phyloP scores from a whole-genome alignment of 2,113 vertebrate species.

The Myrmecophaga tridactyla region DNA sequence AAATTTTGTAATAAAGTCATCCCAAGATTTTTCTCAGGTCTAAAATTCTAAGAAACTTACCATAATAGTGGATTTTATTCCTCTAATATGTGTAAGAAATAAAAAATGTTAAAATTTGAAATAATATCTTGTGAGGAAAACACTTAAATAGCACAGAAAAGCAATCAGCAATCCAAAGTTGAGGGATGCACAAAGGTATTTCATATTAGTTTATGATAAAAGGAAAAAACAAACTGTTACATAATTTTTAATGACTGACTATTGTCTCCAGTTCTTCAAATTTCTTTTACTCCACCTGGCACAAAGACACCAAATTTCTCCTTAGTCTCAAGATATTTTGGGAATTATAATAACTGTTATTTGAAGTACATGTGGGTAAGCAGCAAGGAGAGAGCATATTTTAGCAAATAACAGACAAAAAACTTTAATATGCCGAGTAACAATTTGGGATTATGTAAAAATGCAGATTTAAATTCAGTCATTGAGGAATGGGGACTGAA shows the following conservation, averaged over 20 bases:
- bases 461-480: not conserved
- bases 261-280: not conserved
- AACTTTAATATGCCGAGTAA: not conserved
- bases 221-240: not conserved
- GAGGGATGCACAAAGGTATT: not conserved
- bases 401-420: not conserved
- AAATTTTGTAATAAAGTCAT: not conserved
- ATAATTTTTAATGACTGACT: not conserved
- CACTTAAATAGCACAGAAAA: not conserved
- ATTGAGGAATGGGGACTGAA: not conserved
- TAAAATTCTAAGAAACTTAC: not conserved
- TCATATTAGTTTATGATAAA: not conserved
- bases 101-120: not conserved
- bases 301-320: not conserved
- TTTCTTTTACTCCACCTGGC: not conserved
- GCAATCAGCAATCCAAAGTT: not conserved
- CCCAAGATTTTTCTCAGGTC: not conserved
- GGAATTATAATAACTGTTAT: not conserved
- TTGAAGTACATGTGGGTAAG: not conserved
- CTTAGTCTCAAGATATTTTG: not conserved
- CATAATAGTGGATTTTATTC: not conserved
- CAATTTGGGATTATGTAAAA: not conserved
- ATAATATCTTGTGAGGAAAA: not conserved
- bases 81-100: not conserved
- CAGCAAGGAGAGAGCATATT: not conserved